Evolutionary conservation across 2,888 invertebrate species (phyloP).

Genomic region (Electrophaes corylata): DNA sequence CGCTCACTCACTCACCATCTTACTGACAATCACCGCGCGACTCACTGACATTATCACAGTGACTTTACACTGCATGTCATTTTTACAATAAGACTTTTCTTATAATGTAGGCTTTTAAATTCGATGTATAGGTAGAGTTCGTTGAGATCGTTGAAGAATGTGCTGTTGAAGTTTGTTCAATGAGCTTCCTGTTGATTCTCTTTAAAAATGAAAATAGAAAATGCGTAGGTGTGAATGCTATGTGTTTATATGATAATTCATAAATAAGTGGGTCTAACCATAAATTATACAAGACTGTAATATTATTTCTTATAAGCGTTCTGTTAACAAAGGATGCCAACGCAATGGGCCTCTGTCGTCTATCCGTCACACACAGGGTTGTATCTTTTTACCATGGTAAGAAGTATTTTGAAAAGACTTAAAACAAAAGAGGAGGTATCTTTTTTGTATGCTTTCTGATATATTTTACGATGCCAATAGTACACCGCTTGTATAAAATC

Average conservation of each 20-base stretch:
- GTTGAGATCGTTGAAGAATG: slow-evolving; percentile 17
- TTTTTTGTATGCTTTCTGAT: no score
- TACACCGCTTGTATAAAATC: no score
- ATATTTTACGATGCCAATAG: no score
- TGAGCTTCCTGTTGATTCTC: slow-evolving; percentile 50
- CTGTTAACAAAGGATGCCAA: no score
- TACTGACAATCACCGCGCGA: slow-evolving; percentile 36
- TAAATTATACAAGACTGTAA: no score
- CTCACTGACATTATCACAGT: slow-evolving; percentile 21
- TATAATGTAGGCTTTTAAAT: slow-evolving; percentile 22
- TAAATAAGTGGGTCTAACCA: neutral
- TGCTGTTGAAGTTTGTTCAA: slow-evolving; percentile 15
- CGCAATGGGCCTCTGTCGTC: no score
- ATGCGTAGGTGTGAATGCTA: neutral
- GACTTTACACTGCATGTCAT: slow-evolving; percentile 24
- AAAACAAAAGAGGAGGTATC: no score
- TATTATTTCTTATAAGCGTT: no score
- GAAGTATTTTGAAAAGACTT: no score
- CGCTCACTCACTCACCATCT: slow-evolving; percentile 60
- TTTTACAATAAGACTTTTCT: slow-evolving; percentile 18
- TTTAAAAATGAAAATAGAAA: neutral
- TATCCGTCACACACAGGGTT: no score
- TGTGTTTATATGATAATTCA: neutral
- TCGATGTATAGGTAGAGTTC: slow-evolving; percentile 25
- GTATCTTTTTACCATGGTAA: no score